Evolutionary conservation across 2,797 vertebrate species (phyloP).

Genomic region (Diplodus puntazzo): DNA sequence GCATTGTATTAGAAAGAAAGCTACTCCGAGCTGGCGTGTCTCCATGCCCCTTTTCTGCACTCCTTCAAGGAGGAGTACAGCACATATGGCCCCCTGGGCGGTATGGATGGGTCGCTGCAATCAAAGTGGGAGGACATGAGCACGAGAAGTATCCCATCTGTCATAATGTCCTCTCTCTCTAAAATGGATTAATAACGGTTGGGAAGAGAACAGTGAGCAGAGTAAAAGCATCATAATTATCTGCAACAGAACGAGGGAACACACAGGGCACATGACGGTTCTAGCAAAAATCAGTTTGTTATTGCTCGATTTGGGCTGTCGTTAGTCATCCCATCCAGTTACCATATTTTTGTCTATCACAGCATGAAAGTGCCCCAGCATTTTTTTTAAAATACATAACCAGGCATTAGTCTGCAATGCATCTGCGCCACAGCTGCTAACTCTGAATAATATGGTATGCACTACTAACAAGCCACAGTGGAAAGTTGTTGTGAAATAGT

Average conservation of each 20-base stretch:
- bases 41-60: slow-evolving; percentile 73
- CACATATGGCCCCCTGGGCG: slow-evolving; percentile 83
- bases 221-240: slow-evolving; percentile 63
- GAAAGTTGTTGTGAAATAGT: not conserved
- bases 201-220: slow-evolving; percentile 48
- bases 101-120: slow-evolving; percentile 75
- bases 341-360: slow-evolving; percentile 3
- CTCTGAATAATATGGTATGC: not conserved
- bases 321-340: not conserved
- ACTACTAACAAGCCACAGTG: not conserved
- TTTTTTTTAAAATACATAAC: slow-evolving; percentile 13
- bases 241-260: slow-evolving; percentile 25
- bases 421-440: slow-evolving; percentile 16
- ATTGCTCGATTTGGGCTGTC: slow-evolving; percentile 17
- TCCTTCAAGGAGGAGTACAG: slow-evolving; percentile 74
- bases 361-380: not conserved
- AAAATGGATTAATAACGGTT: slow-evolving; percentile 71
- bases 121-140: slow-evolving; percentile 71
- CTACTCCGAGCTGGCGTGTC: slow-evolving; percentile 63
- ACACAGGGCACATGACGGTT: slow-evolving; percentile 25
- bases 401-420: slow-evolving; percentile 1
- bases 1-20: slow-evolving; percentile 46
- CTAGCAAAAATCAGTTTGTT: slow-evolving; percentile 6
- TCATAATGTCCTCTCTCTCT: slow-evolving; percentile 66
- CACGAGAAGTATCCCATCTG: slow-evolving; percentile 78